These are phyloP conservation scores for Polypterus bichir DNA, from an alignment of 2,113 vertebrate species.

Conservation along the genomic window DNA sequence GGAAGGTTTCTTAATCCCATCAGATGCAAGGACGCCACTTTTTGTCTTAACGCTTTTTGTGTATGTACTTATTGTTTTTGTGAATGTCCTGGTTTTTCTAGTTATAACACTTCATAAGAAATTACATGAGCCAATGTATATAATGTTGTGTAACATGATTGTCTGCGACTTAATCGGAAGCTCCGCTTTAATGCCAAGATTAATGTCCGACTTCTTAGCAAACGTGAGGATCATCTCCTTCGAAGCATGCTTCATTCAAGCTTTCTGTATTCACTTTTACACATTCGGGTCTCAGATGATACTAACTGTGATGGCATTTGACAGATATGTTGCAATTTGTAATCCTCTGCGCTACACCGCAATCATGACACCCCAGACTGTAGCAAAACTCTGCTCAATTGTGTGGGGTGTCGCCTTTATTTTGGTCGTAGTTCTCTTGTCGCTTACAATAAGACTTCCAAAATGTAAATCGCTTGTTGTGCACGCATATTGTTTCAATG, in stretches of 20 bases:
- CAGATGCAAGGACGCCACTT: constrained; percentile 17
- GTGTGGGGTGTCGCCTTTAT: constrained; percentile 28
- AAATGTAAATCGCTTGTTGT: constrained; percentile 27
- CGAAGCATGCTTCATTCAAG: constrained; percentile 25
- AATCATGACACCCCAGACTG: constrained; percentile 29
- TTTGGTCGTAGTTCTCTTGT: constrained; percentile 25
- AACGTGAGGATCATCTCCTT: constrained; percentile 27
- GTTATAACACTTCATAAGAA: constrained; percentile 22
- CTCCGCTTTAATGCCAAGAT: constrained; percentile 21
- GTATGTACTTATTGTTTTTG: constrained; percentile 24
- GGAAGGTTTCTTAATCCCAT: constrained; percentile 28
- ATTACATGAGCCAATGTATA: constrained; percentile 37
- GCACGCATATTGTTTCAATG: constrained; percentile 37
- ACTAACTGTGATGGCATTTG: constrained; percentile 33
- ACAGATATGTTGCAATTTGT: constrained; percentile 33
- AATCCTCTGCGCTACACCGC: constrained; percentile 31
- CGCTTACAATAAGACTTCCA: constrained; percentile 20
- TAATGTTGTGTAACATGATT: constrained; percentile 28
- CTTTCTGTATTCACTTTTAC: constrained; percentile 25
- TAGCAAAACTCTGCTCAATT: constrained; percentile 19
- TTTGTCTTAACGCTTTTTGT: constrained; percentile 27
- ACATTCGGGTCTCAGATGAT: constrained; percentile 24
- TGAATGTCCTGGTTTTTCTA: constrained; percentile 23
- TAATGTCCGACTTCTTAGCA: constrained; percentile 32
- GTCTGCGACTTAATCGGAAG: constrained; percentile 32